Conservation (phyloP, 2,113 vertebrate genomes). For the Marmota flaviventris region DNA sequence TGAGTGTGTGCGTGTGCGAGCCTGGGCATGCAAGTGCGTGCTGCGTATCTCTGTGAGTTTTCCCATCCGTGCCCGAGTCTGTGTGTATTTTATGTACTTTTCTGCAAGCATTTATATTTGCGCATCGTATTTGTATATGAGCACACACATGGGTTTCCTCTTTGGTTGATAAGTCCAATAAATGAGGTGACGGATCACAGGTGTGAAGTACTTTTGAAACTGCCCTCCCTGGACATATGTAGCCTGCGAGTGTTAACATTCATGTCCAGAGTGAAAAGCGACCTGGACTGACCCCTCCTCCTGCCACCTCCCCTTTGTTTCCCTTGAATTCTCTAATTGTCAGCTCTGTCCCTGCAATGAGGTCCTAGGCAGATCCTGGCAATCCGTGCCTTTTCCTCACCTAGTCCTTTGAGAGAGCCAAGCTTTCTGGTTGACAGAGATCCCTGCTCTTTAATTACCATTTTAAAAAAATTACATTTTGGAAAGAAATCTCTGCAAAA, state of each 20-base stretch:
- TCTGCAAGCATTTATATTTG: not conserved
- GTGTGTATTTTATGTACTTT: too few relatives aligned
- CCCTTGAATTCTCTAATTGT: not conserved
- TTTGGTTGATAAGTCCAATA: not conserved
- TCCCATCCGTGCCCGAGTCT: rapidly evolving
- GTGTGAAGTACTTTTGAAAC: not conserved
- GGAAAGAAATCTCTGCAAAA: not conserved
- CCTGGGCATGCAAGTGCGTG: not conserved
- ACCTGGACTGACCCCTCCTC: not conserved
- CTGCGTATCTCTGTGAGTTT: too few relatives aligned
- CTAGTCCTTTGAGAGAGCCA: not conserved
- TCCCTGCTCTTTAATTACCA: not conserved
- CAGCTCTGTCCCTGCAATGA: not conserved
- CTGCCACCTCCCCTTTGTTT: not conserved
- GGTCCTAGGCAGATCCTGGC: not conserved
- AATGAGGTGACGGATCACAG: not conserved
- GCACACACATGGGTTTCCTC: not conserved
- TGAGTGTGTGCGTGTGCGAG: not conserved
- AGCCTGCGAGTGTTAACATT: not conserved
- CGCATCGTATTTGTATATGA: rapidly evolving
- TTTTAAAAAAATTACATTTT: not conserved
- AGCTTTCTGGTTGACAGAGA: not conserved
- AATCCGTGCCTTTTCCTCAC: not conserved
- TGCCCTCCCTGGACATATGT: rapidly evolving
- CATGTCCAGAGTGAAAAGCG: not conserved